These are phyloP conservation scores for Phataginus tetradactyla DNA, from an alignment of 2,797 vertebrate species.

Conservation along the genomic window DNA sequence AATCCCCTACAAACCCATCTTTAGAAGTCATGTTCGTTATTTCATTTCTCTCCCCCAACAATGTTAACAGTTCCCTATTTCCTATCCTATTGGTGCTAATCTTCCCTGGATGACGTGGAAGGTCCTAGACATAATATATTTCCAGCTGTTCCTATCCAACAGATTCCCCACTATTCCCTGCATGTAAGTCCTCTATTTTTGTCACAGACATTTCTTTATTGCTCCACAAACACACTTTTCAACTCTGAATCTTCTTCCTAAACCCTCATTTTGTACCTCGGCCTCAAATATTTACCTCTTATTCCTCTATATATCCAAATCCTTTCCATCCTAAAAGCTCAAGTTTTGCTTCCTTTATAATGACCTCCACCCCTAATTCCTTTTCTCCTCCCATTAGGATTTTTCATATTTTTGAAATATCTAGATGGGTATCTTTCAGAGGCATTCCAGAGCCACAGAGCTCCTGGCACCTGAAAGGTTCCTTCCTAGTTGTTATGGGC, in stretches of 20 bases:
- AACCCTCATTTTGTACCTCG: not conserved
- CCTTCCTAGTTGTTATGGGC: not conserved
- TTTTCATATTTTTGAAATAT: slow-evolving; percentile 1
- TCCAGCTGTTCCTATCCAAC: slow-evolving; percentile 54
- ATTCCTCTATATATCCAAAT: not conserved
- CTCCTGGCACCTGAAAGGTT: not conserved
- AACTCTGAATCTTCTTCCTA: slow-evolving; percentile 14
- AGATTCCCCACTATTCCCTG: slow-evolving; percentile 32
- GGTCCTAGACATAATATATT: slow-evolving; percentile 22
- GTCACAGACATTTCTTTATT: slow-evolving; percentile 38
- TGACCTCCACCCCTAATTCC: not conserved
- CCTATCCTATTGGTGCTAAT: slow-evolving; percentile 24
- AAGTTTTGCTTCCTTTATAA: not conserved
- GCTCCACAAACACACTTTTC: slow-evolving; percentile 55
- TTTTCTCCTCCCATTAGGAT: not conserved
- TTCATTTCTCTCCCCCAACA: slow-evolving; percentile 5
- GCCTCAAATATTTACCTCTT: not conserved
- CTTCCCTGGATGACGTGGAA: slow-evolving; percentile 25
- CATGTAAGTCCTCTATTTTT: slow-evolving; percentile 60
- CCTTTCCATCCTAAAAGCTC: not conserved
- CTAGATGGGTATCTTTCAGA: not conserved
- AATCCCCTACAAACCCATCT: not conserved
- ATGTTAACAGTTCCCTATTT: slow-evolving; percentile 27
- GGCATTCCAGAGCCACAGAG: not conserved
- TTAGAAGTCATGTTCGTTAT: not conserved